Conservation (phyloP, 2,113 vertebrate species). For the Hippocampus barbouri region DNA sequence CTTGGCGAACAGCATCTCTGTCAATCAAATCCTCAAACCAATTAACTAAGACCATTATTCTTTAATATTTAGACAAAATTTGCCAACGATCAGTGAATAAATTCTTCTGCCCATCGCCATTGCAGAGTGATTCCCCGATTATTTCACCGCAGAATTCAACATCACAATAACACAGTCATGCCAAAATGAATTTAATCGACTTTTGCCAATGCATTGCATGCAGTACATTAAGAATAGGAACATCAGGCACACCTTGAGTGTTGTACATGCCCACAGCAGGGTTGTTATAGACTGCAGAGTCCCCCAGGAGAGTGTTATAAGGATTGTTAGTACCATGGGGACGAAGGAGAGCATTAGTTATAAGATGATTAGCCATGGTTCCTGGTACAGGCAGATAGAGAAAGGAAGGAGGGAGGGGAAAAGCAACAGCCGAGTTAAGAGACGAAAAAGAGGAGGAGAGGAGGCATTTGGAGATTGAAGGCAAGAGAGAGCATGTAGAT, state of each 20-base stretch:
- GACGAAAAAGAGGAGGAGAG: slow-evolving; percentile 29
- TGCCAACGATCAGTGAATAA: neutral
- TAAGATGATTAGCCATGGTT: slow-evolving; percentile 99
- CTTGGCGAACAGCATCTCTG: neutral
- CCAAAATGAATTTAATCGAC: slow-evolving; percentile 57
- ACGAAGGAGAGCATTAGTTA: slow-evolving; percentile 99
- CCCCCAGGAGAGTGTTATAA: slow-evolving; percentile 99
- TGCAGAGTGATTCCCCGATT: neutral
- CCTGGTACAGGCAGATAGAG: slow-evolving; percentile 94
- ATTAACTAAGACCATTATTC: neutral
- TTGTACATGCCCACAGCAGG: slow-evolving; percentile 99
- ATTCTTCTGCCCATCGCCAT: neutral
- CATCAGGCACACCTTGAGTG: slow-evolving; percentile 94
- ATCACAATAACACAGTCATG: slow-evolving; percentile 39
- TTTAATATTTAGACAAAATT: neutral
- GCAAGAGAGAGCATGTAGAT: slow-evolving; percentile 39
- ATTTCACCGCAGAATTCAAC: slow-evolving; percentile 18
- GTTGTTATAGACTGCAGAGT: slow-evolving; percentile 99
- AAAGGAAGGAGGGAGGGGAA: slow-evolving; percentile 78
- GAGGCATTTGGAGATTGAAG: slow-evolving; percentile 28
- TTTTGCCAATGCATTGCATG: neutral
- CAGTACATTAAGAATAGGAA: slow-evolving; percentile 43
- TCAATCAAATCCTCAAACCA: neutral
- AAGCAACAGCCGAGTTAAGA: slow-evolving; percentile 53
- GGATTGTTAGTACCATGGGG: slow-evolving; percentile 99